Base-by-base conservation (phyloP, 2,797 vertebrate species). In the Liparis tanakae region DNA sequence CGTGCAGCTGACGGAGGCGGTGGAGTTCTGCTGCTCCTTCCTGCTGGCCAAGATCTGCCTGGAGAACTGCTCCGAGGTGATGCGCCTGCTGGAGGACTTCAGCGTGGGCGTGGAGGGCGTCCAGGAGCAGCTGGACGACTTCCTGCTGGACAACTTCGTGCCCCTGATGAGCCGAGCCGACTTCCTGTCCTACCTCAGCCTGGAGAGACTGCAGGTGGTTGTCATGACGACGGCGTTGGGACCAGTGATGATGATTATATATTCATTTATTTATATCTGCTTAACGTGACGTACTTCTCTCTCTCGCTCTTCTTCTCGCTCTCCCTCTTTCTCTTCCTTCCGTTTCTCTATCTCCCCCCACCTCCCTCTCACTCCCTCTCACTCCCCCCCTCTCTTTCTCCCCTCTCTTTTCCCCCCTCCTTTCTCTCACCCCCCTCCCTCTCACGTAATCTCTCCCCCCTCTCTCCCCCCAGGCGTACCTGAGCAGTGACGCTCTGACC, bases 1-100 rank as follows among this genome's bases (percentile, higher is more conserved):
- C 73, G 98, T 99, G 72, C 98, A 99, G 89, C 96, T 99, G 85
- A 98, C 97, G 58, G 98, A 99, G 91, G 98, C 97, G 85, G 98
- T 99, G 91, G 98, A 99, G 92, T 99, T 99, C 94, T 99, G 98
- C 94, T 99, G 98, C 90, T 98, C 97, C 85, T 99, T 99, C 89
- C 95, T 99, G 59, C 94, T 99, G 94, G 97, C 97, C 43, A 98
- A 99, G 95, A 99, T 99, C 92, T 98, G 98, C 82, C 93, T 99
- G 94, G 98, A 99, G 94, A 99, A 99, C 92, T 99, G 98, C 72
- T 97, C 98, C 7, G 98, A 99, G 94, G 98, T 99, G 85, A 99
- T 99, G 98, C 96, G 97, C 70, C 95, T 99, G 74, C 94, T 99
- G 94, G 98, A 99, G 93, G 98, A 99, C 94, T 99, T 99, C 83